Evolutionary conservation across 1,140 invertebrate species (phyloP).

Genomic region (Daktulosphaira vitifoliae): DNA sequence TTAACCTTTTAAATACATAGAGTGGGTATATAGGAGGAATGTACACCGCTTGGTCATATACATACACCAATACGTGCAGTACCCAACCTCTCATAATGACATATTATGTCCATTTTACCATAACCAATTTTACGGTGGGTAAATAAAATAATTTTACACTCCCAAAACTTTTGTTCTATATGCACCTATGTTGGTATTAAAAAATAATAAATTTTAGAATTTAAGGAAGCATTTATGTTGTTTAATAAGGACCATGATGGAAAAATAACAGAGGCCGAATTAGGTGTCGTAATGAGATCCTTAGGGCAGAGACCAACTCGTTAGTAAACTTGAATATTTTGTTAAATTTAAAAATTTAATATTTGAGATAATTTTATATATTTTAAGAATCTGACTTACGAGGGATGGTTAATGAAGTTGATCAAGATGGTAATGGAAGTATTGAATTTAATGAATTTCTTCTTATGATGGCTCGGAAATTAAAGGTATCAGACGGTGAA

Average conservation of each 20-base stretch:
- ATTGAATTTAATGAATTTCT: constrained; percentile 87
- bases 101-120: no score
- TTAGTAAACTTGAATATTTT: no score
- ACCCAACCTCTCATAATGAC: no score
- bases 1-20: no score
- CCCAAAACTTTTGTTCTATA: no score
- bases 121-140: no score
- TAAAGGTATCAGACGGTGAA: constrained; percentile 75
- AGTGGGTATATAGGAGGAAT: no score
- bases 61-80: no score
- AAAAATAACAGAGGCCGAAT: constrained; percentile 77
- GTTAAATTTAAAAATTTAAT: no score
- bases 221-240: constrained; percentile 85
- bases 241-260: constrained; percentile 91
- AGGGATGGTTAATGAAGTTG: constrained; percentile 86
- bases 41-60: no score
- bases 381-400: constrained; percentile 77
- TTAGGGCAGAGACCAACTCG: constrained; percentile 79
- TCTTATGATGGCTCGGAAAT: constrained; percentile 90
- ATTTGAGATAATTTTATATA: no score
- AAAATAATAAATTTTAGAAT: constrained; percentile 58
- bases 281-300: constrained; percentile 80
- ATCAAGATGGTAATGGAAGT: constrained; percentile 79
- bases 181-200: constrained; percentile 15
- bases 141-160: no score